A percentile compares a stretch with the other conserved stretches of the same genome.
Evolutionary conservation across 2,888 invertebrate genomes (phyloP).

Genomic region (Frankliniella intonsa): DNA sequence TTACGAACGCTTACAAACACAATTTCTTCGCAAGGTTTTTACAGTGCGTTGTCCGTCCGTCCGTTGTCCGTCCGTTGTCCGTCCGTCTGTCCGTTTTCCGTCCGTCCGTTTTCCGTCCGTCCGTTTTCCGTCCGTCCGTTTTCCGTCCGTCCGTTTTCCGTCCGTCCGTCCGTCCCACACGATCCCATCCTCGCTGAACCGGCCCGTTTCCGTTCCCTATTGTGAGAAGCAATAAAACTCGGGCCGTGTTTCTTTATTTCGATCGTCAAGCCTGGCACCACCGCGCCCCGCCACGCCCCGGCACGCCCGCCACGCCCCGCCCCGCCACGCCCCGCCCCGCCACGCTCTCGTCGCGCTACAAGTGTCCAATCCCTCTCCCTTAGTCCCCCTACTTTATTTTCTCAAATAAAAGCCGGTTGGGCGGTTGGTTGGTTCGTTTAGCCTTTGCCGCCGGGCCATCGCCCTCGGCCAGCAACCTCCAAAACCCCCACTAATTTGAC

Average conservation of each 20-base stretch:
- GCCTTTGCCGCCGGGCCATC: no score
- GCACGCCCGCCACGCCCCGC: no score
- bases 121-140: no score
- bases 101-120: not conserved
- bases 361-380: conserved; percentile 1
- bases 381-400: not conserved
- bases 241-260: conserved; percentile 19
- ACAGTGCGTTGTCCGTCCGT: no score
- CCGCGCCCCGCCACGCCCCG: no score
- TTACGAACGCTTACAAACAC: no score
- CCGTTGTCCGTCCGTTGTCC: not conserved
- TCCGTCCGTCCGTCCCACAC: not conserved
- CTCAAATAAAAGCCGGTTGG: not conserved
- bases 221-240: conserved; percentile 15
- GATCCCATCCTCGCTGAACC: not conserved
- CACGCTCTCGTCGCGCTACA: not conserved
- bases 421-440: no score
- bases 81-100: not conserved
- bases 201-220: not conserved
- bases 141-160: no score
- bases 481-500: no score
- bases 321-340: no score
- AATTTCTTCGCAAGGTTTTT: no score
- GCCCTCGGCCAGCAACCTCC: no score
- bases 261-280: not conserved